A percentile compares a stretch with the other conserved stretches of the same genome.
Conservation (phyloP, 1,140 invertebrate species). For the Euwallacea fornicatus region DNA sequence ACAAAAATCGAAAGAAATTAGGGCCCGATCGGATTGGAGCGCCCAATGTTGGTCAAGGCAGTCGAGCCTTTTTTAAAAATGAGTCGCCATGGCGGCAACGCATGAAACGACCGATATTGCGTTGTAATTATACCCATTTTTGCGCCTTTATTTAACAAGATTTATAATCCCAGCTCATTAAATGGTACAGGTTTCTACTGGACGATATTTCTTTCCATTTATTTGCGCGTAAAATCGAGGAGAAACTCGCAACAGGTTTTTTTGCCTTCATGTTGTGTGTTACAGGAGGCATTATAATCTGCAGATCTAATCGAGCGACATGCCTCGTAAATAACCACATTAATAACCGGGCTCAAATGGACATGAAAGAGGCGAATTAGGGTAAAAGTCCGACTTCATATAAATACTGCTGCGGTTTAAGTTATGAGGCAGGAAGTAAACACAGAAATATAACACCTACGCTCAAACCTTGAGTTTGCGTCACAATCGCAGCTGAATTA, state of each 20-base stretch:
- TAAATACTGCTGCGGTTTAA: not conserved
- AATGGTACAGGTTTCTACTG: conserved; percentile 10
- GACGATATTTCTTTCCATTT: conserved; percentile 7
- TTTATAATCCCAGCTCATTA: conserved; percentile 11
- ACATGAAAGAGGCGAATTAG: no score
- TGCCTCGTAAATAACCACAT: conserved; percentile 5
- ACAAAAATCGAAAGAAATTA: no score
- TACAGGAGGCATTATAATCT: not conserved
- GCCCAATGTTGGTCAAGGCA: no score
- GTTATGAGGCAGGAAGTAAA: conserved; percentile 15
- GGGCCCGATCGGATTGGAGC: no score
- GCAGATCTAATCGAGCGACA: not conserved
- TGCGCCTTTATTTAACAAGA: conserved; percentile 15
- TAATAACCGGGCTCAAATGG: no score
- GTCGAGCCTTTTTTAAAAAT: no score
- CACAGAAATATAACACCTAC: conserved; percentile 14
- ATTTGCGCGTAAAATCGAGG: conserved; percentile 6
- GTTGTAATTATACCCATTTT: conserved; percentile 14
- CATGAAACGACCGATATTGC: conserved; percentile 7
- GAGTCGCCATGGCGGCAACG: not conserved
- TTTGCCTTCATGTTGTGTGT: not conserved
- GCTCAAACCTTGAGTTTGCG: not conserved
- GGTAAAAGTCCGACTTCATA: no score
- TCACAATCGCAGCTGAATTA: conserved; percentile 5
- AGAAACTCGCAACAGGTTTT: conserved; percentile 16